These are phyloP conservation scores for Scomber scombrus DNA, from an alignment of 2,113 vertebrate species.

Conservation along the genomic window DNA sequence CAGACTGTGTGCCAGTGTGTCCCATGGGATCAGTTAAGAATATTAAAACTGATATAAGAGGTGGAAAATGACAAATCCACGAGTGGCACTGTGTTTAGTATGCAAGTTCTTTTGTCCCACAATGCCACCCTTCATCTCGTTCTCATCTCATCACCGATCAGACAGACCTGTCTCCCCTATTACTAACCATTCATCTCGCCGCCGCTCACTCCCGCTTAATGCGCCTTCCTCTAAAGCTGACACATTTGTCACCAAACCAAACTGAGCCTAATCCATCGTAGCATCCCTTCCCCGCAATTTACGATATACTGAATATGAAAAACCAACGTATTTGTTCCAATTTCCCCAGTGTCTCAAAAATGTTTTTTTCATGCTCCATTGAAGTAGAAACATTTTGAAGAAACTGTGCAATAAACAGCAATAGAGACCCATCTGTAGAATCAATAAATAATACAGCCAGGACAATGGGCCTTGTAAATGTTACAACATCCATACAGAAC, in stretches of 20 bases:
- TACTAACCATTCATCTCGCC: constrained; percentile 46
- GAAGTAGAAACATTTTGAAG: constrained; percentile 16
- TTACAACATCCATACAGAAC: constrained; percentile 14
- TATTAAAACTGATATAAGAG: constrained; percentile 55
- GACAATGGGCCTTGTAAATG: constrained; percentile 29
- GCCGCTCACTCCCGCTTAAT: constrained; percentile 32
- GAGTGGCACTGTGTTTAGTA: constrained; percentile 36
- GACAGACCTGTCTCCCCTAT: constrained; percentile 47
- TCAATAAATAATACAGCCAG: constrained; percentile 41
- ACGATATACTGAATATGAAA: constrained; percentile 20
- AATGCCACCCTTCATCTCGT: constrained; percentile 53
- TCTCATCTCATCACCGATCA: constrained; percentile 70
- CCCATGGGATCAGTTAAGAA: constrained; percentile 45
- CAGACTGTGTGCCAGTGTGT: neutral
- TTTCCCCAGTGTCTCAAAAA: constrained; percentile 11
- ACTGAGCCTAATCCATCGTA: constrained; percentile 43
- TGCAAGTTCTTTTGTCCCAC: constrained; percentile 44
- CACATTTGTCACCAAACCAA: constrained; percentile 58
- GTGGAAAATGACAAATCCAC: constrained; percentile 51
- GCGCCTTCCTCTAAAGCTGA: constrained; percentile 42
- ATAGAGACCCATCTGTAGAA: constrained; percentile 22
- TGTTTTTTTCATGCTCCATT: constrained; percentile 11
- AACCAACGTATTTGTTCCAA: constrained; percentile 5
- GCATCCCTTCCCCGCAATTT: constrained; percentile 21
- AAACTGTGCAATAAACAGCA: neutral